Evolutionary conservation across 1,140 invertebrate genomes (phyloP), one percentile per base, ranked within the genome.

Genomic region (Neodiprion lecontei): DNA sequence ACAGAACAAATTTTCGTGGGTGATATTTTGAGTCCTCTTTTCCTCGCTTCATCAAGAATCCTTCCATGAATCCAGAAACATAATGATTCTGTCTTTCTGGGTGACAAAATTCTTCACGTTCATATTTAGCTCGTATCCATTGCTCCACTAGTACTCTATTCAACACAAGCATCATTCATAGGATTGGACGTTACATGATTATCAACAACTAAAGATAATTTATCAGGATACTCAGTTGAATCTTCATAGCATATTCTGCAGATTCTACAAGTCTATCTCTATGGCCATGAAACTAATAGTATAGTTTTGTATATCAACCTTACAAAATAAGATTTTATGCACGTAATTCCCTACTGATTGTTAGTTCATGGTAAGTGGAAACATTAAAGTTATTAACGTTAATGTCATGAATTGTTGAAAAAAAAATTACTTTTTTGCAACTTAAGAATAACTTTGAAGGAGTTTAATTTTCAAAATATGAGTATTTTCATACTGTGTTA

Each of bases 41-140:
- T 0, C 96, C 96, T 75, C 94, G 90, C 88, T 98, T 98, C 94
- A 95, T 96, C 67, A 98, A 88, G 85, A 94, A 94, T 1, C 95
- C 95, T 87, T 96, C 94, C 92, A 96, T 95, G 49, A 91, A 89
- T 14, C 94, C 93, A 48, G 91, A 93, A 10, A 93, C 91, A 83
- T 97, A 97, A 77, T 87, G 86, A 74, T 90, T 91, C 80, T 94
- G 92, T 68, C 93, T 90, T 81, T 95, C 93, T 1, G 92, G 91
- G 82, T 95, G 91, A 74, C 92, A 93, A 86, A 98, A 97, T 84
- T 97, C 96, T 89, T 96, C 92, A 66, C 96, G 90, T 86, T 96
- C 91, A 86, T 98, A 98, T 87, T 97, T 98, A 7, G 96, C 95
- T 79, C 93, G 90, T 75, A 98, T 97, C 95, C 95, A 98, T 84